Percentiles rank a stretch among this genome's conserved stretches.
phyloP scores from a whole-genome alignment of 2,797 vertebrate species.

The Pseudopleuronectes americanus region DNA sequence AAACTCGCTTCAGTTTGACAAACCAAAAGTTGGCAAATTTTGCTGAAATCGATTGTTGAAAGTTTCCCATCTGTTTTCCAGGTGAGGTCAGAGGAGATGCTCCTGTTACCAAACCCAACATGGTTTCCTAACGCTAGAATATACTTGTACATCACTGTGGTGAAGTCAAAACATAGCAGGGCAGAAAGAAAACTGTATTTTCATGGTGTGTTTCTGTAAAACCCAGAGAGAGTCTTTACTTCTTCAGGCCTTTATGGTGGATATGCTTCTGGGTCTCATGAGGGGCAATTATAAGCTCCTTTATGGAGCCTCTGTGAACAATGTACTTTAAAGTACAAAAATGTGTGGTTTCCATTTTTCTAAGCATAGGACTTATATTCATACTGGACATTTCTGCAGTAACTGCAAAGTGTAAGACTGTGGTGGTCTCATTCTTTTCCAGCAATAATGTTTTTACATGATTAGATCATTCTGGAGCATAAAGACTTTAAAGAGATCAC shows the following conservation, averaged over 20 bases:
- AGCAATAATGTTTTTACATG: not conserved
- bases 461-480: not conserved
- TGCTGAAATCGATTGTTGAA: too few species aligned
- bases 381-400: not conserved
- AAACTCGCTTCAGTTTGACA: too few species aligned
- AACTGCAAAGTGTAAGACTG: too few species aligned
- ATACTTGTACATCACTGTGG: not conserved
- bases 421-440: not conserved
- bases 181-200: not conserved
- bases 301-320: not conserved
- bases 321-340: not conserved
- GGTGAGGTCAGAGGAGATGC: too few species aligned
- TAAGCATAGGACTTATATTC: not conserved
- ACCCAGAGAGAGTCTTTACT: not conserved
- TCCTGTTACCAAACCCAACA: too few species aligned
- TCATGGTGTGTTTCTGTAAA: not conserved
- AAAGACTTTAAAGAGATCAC: not conserved
- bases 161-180: too few species aligned
- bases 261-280: not conserved
- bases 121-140: not conserved
- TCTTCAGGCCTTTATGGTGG: not conserved
- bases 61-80: too few species aligned
- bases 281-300: not conserved
- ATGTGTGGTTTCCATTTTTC: not conserved
- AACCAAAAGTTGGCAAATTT: too few species aligned